Conservation (phyloP, 2,888 invertebrate species). For the Cistogaster globosa region DNA sequence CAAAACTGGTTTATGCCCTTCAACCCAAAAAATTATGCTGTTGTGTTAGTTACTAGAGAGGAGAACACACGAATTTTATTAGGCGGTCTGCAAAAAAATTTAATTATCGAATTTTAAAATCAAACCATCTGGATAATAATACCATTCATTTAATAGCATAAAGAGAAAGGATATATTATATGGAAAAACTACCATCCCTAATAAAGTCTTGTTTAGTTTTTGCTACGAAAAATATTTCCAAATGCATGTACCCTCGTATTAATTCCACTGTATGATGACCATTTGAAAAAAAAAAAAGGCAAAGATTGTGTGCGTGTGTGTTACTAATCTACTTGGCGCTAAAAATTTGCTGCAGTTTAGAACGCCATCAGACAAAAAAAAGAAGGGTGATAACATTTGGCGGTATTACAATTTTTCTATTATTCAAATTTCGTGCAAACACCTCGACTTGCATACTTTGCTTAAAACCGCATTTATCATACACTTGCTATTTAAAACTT, state of each 20-base stretch:
- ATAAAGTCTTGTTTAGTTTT: too few relatives aligned
- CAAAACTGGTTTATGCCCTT: too few relatives aligned
- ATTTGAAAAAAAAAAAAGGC: constrained; percentile 4
- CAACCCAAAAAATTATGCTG: too few relatives aligned
- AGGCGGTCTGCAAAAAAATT: too few relatives aligned
- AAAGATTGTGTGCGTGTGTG: not conserved
- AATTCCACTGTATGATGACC: constrained; percentile 5
- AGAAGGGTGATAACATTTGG: constrained; percentile 47
- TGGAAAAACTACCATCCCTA: constrained; percentile 7
- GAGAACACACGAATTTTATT: too few relatives aligned
- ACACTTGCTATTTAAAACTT: constrained; percentile 64
- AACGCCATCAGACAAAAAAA: constrained; percentile 2
- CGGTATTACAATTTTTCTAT: constrained; percentile 53
- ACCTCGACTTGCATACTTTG: constrained; percentile 58
- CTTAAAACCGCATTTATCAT: constrained; percentile 69
- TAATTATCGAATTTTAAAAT: too few relatives aligned
- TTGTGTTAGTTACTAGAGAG: too few relatives aligned
- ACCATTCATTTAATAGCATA: too few relatives aligned
- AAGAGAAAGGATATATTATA: too few relatives aligned
- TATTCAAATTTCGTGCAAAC: constrained; percentile 53
- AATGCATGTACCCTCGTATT: constrained; percentile 5
- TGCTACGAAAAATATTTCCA: constrained; percentile 12
- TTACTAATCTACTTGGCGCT: not conserved
- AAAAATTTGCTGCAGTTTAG: constrained; percentile 16
- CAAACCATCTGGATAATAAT: too few relatives aligned